Percentiles rank a stretch among this genome's conserved stretches.
Conservation (phyloP, 2,113 vertebrate species). For the Myiagra hebetior region DNA sequence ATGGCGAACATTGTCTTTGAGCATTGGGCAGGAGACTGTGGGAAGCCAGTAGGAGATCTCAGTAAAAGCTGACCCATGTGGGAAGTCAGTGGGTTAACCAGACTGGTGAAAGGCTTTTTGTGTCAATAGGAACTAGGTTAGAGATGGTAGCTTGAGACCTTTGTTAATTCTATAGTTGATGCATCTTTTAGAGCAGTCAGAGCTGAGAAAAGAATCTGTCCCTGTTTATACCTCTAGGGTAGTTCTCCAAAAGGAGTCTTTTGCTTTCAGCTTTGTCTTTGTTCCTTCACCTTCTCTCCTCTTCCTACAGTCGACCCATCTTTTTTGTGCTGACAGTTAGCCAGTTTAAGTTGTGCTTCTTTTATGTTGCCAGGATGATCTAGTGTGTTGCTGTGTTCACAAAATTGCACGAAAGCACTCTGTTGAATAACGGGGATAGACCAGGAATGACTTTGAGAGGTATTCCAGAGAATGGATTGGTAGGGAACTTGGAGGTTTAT, state of each 20-base stretch:
- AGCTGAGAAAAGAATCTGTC: background rate
- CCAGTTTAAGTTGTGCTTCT: slow-evolving; percentile 2
- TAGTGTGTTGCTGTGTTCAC: background rate
- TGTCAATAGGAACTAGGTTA: background rate
- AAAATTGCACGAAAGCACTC: background rate
- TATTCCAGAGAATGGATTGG: background rate
- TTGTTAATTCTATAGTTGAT: background rate
- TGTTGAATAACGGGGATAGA: background rate
- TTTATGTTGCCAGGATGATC: slow-evolving; percentile 39
- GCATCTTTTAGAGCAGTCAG: background rate
- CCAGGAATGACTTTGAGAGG: slow-evolving; percentile 17
- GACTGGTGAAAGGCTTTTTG: background rate
- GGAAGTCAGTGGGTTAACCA: background rate
- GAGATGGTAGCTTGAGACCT: background rate
- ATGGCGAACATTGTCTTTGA: background rate
- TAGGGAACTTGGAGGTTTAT: background rate
- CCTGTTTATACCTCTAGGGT: background rate
- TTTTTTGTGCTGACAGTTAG: background rate
- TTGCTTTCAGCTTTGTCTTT: background rate
- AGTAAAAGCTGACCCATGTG: background rate
- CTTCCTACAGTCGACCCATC: background rate
- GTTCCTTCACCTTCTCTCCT: background rate
- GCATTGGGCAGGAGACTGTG: background rate
- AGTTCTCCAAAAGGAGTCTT: background rate
- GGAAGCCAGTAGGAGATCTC: background rate